phyloP scores from a whole-genome alignment of 2,888 invertebrate genomes.

The Seira sanloemensis region DNA sequence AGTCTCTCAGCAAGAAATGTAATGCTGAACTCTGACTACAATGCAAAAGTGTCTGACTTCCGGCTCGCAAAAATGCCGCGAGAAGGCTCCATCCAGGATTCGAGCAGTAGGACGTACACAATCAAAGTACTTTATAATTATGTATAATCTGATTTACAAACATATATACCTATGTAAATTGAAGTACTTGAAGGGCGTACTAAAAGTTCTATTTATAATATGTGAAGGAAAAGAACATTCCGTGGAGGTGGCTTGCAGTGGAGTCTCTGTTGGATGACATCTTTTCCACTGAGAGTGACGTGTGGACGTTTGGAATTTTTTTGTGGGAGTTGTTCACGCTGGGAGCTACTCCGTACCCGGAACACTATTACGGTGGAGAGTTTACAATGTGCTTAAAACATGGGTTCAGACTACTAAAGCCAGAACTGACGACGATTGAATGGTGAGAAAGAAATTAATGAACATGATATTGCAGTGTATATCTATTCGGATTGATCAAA shows the following conservation, averaged over 20 bases:
- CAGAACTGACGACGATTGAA: conserved; percentile 18
- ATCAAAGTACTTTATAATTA: not conserved
- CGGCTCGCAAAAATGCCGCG: conserved; percentile 20
- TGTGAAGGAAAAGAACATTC: not conserved
- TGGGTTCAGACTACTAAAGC: conserved; percentile 28
- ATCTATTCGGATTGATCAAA: too few species aligned
- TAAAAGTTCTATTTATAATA: too few species aligned
- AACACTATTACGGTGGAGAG: conserved; percentile 24
- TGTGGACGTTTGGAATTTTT: conserved; percentile 40
- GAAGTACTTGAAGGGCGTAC: too few species aligned
- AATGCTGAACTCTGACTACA: conserved; percentile 25
- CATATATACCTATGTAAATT: too few species aligned
- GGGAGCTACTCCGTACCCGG: conserved; percentile 22
- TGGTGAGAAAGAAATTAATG: too few species aligned
- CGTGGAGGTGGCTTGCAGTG: conserved; percentile 32
- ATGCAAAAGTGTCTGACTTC: conserved; percentile 34
- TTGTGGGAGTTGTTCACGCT: conserved; percentile 37
- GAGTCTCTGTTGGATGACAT: conserved; percentile 38
- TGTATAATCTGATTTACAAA: too few species aligned
- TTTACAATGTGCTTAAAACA: conserved; percentile 41
- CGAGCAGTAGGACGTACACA: not conserved
- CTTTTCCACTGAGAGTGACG: conserved; percentile 21
- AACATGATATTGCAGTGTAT: too few species aligned
- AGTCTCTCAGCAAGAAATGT: conserved; percentile 30
- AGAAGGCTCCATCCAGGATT: not conserved